Evolutionary conservation across 23 tunicate genomes (phyloP), one percentile per base, ranked within the genome.

Genomic region (Ascidia mentula): DNA sequence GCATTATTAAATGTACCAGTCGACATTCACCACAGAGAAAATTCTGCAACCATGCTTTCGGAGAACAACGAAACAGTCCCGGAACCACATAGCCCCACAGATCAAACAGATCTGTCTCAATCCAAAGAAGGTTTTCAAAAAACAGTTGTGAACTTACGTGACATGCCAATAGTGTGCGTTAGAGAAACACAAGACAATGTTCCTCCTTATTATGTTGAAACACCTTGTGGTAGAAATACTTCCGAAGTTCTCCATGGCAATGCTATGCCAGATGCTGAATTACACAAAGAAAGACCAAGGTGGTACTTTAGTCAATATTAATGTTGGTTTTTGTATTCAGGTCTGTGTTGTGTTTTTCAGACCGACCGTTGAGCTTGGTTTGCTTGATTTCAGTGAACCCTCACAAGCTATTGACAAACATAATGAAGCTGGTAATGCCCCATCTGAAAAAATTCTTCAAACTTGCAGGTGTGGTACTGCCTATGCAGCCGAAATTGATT

Each of bases 341-440:
- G 15, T 15, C 12, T 42, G 53, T 15, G 15, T 15, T 42, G 53
- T 42, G 15, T 42, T 15, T 73, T 46, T 20, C 79, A 73, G 79
- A 40, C 37, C 69, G 38, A 5, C 88, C 0, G 88, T 84, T 31
- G 90, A 86, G 60, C 80, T 86, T n/a, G 84, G 84, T 22, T 36
- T 86, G 53, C 73, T 86, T 13, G 90, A 86, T 34, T 86, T 86
- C 75, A 86, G 90, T 79, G 88, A 76, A 13, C 82, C 81, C 9
- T 76, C 88, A 38, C 82, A 76, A 39, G 1, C 36, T 17, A 40
- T 59, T 12, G 69, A 45, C 12, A 59, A 75, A 37, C 38, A 32
- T 37, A 59, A 28, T n/a, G 59, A 45, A 8, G 40, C 17, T 0
- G 34, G 71, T 32, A 45, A 39, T 9, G 40, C 22, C 20, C 40